Conservation (phyloP, 1,140 invertebrate genomes). For the Diprion similis region DNA sequence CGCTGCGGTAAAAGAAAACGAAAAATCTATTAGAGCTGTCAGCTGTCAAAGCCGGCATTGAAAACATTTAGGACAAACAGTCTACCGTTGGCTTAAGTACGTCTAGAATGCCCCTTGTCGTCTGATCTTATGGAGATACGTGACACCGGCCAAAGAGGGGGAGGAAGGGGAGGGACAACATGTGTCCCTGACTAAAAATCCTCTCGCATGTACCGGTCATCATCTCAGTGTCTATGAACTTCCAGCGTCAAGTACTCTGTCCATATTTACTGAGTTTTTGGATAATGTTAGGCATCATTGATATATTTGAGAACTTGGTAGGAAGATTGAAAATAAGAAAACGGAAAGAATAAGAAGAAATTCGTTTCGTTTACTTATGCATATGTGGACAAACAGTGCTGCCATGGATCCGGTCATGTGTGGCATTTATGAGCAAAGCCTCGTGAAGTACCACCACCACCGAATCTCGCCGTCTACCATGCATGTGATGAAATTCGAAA, state of each 20-base stretch:
- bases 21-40: too few species aligned
- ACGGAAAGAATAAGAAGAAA: conserved; percentile 20
- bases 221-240: not conserved
- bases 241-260: conserved; percentile 41
- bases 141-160: not conserved
- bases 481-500: too few species aligned
- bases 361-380: conserved; percentile 20
- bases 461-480: too few species aligned
- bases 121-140: not conserved
- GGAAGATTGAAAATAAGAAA: not conserved
- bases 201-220: not conserved
- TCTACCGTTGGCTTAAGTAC: too few species aligned
- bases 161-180: not conserved
- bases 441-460: too few species aligned
- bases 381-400: conserved; percentile 37
- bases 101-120: too few species aligned
- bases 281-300: conserved; percentile 34
- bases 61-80: too few species aligned
- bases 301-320: conserved; percentile 41
- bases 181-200: not conserved
- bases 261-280: conserved; percentile 45
- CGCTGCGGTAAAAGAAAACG: too few species aligned
- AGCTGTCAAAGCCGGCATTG: too few species aligned
- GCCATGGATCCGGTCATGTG: not conserved
- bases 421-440: too few species aligned